Evolutionary conservation across 1,140 invertebrate genomes (phyloP).

Genomic region (Drosophila lini): DNA sequence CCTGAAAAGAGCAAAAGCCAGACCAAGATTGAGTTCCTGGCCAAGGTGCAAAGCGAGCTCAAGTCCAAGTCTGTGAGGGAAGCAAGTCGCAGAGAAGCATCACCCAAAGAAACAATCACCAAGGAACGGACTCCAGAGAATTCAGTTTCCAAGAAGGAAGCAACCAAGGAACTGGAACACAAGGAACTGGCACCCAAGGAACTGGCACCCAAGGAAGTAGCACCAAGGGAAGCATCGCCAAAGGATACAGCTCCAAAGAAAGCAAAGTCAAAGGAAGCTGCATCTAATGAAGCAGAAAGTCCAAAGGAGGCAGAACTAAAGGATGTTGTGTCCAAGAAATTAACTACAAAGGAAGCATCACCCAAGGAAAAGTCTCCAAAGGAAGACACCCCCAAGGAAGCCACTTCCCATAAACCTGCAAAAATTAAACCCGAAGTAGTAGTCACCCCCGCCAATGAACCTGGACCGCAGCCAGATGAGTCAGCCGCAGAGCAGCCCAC

Average conservation of each 20-base stretch:
- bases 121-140: conserved; percentile 3
- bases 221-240: not conserved
- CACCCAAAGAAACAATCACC: conserved; percentile 1
- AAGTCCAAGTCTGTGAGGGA: conserved; percentile 46
- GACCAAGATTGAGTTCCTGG: conserved; percentile 63
- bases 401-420: not conserved
- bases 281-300: not conserved
- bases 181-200: no score
- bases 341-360: not conserved
- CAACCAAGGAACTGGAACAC: not conserved
- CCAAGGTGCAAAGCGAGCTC: conserved; percentile 67
- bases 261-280: not conserved
- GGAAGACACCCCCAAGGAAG: not conserved
- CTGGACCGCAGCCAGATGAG: conserved; percentile 34
- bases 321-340: not conserved
- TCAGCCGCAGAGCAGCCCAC: conserved; percentile 16
- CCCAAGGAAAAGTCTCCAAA: not conserved
- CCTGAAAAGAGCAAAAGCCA: conserved; percentile 45
- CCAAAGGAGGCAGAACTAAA: not conserved
- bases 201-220: no score
- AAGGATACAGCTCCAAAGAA: conserved; percentile 9
- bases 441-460: not conserved
- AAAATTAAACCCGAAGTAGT: not conserved
- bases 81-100: not conserved
- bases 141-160: not conserved